Percentiles rank a stretch among this genome's conserved stretches.
These are phyloP conservation scores for Oreochromis tanganicae DNA, from an alignment of 2,113 vertebrate genomes.

Conservation along the genomic window DNA sequence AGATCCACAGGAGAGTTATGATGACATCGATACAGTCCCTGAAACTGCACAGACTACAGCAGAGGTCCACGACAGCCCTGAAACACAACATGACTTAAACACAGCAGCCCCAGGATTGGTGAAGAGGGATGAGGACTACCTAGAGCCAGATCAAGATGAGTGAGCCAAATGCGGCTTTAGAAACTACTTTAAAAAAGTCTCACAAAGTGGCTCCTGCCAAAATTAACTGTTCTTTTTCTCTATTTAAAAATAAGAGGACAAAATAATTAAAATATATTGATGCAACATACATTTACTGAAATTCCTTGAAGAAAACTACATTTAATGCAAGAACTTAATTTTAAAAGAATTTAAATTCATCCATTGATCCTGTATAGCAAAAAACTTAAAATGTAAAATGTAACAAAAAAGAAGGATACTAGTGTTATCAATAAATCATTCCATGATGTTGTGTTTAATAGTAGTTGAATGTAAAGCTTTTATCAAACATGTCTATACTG, in stretches of 20 bases:
- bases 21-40: conserved; percentile 32
- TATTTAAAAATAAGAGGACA: not conserved
- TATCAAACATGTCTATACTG: not conserved
- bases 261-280: not conserved
- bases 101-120: not conserved
- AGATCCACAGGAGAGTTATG: conserved; percentile 34
- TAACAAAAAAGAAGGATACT: not conserved
- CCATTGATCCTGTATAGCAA: not conserved
- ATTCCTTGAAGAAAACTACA: not conserved
- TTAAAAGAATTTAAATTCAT: not conserved
- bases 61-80: not conserved
- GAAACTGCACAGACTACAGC: not conserved
- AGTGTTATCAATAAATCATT: not conserved
- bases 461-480: not conserved
- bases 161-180: conserved; percentile 15
- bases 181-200: not conserved
- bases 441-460: not conserved
- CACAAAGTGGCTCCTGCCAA: not conserved
- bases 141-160: conserved; percentile 8
- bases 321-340: not conserved
- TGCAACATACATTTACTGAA: not conserved
- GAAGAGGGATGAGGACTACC: conserved; percentile 3
- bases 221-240: not conserved
- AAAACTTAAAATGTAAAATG: not conserved
- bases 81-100: not conserved